Percentiles rank a stretch among this genome's conserved stretches.
Conservation (phyloP, 2,797 vertebrate species). For the Danio kyathit region DNA sequence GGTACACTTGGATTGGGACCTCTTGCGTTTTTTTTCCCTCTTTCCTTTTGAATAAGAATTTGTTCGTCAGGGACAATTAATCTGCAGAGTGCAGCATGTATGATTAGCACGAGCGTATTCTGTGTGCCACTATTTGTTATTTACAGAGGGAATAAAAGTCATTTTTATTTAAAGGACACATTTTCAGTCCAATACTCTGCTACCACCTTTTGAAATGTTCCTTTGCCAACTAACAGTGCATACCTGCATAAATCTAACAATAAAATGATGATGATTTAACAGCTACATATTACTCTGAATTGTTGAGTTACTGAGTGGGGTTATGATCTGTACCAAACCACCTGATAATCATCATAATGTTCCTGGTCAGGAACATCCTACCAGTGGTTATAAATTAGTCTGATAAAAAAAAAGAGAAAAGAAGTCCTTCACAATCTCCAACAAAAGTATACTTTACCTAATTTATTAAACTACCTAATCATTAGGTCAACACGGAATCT, state of each 20-base stretch:
- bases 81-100: constrained; percentile 9
- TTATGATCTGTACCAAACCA: neutral
- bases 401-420: too few species aligned
- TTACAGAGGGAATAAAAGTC: neutral
- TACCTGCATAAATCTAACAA: constrained; percentile 45
- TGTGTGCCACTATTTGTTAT: constrained; percentile 3
- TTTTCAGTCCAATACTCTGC: neutral
- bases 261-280: neutral
- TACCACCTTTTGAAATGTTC: neutral
- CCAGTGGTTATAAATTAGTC: neutral
- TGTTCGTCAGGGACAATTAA: constrained; percentile 61
- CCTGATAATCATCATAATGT: neutral
- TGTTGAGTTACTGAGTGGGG: neutral
- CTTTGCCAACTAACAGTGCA: constrained; percentile 64
- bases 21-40: neutral
- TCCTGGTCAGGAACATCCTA: neutral
- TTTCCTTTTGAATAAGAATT: constrained; percentile 52
- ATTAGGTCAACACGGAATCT: too few species aligned
- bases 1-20: constrained; percentile 33
- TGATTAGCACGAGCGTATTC: neutral
- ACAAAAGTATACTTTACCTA: too few species aligned
- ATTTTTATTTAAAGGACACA: neutral
- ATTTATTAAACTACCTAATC: too few species aligned
- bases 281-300: neutral
- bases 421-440: too few species aligned